A percentile compares a stretch with the other conserved stretches of the same genome.
These are phyloP conservation scores for Pavo muticus DNA, from an alignment of 2,113 vertebrate species.

Conservation along the genomic window DNA sequence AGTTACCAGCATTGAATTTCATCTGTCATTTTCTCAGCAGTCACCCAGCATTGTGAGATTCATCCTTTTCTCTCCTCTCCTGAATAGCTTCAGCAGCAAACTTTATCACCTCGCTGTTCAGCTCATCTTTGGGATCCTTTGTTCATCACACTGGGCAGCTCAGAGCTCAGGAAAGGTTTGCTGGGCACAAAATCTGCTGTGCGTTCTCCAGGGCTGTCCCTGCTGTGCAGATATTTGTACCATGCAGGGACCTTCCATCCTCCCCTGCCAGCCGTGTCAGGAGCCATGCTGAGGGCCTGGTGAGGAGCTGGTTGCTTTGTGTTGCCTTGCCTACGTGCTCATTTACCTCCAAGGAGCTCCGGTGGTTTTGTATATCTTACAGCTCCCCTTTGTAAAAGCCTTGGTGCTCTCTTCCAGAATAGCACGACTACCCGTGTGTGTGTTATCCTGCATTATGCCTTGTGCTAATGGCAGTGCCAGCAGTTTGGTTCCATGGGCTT, in stretches of 20 bases:
- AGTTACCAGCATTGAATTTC: conserved; percentile 17
- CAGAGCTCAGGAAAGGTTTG: not conserved
- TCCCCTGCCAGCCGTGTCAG: not conserved
- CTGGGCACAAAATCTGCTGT: not conserved
- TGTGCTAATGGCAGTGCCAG: not conserved
- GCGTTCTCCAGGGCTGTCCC: not conserved
- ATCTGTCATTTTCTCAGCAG: not conserved
- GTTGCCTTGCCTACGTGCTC: not conserved
- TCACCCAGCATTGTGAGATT: not conserved
- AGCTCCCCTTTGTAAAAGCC: not conserved
- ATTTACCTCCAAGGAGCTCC: not conserved
- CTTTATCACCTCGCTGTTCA: not conserved
- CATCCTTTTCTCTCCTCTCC: not conserved
- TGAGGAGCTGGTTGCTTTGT: not conserved
- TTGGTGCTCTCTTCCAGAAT: not conserved
- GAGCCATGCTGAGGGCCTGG: not conserved
- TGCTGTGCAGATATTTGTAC: not conserved
- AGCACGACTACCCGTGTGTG: not conserved
- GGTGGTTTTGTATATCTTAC: not conserved
- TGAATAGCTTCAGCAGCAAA: not conserved
- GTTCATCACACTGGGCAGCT: not conserved
- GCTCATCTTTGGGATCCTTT: not conserved
- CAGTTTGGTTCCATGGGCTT: not conserved
- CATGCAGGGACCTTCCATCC: not conserved
- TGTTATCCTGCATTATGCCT: accelerated